Conservation (phyloP, 1,140 invertebrate genomes). For the Zaprionus gabonicus region DNA sequence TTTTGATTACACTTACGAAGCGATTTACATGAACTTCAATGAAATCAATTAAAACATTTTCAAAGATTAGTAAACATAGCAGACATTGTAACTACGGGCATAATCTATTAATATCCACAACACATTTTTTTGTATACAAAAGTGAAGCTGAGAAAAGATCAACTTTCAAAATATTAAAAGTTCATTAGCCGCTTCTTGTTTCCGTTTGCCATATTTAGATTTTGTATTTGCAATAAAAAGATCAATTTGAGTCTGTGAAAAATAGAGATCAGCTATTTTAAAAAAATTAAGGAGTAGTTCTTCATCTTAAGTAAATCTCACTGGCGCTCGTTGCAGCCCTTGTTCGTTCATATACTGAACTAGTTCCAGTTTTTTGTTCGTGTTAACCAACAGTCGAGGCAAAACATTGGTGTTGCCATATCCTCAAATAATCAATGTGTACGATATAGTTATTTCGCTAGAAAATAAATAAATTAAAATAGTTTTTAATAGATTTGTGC, state of each 20-base stretch:
- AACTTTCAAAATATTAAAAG: constrained; percentile 15
- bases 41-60: background rate
- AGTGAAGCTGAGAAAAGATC: background rate
- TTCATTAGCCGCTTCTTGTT: constrained; percentile 19
- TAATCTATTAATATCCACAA: constrained; percentile 10
- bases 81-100: constrained; percentile 30
- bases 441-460: constrained; percentile 32
- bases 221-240: background rate
- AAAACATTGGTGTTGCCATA: constrained; percentile 10
- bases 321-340: background rate
- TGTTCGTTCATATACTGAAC: background rate
- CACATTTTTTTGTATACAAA: background rate
- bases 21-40: constrained; percentile 31
- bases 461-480: constrained; percentile 47
- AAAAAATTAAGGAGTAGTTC: background rate
- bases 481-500: constrained; percentile 44
- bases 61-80: background rate
- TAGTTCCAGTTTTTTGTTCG: background rate
- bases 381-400: constrained; percentile 1
- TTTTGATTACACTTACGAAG: constrained; percentile 37
- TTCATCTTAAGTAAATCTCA: background rate
- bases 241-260: background rate
- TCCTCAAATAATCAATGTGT: constrained; percentile 12
- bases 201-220: background rate
- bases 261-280: background rate